Evolutionary conservation across 2,888 invertebrate genomes (phyloP), one percentile per base, ranked within the genome.

Genomic region (Malthinus flaveolus): DNA sequence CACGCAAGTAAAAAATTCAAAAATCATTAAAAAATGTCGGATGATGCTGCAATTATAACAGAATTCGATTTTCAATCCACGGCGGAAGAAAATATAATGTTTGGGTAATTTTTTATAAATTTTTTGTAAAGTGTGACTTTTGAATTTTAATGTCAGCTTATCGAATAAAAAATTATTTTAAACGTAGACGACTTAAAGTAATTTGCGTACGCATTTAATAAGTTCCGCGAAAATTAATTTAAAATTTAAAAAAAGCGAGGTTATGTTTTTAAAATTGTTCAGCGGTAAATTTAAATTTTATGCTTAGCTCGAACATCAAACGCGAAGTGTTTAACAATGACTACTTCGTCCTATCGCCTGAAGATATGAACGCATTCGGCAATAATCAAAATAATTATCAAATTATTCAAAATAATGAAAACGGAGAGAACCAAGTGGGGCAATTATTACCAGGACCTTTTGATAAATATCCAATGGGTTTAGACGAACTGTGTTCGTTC

Each of bases 381-480:
- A 9, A 42, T 2, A 23, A 42, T 6, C 39, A 6, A 7, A 42
- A 23, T 9, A 42, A 23, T n/a, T 42, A 42, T 15, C 15, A 15
- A n/a, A 42, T 42, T 12, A 9, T 15, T 7, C 39, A 13, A 1
- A 45, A 32, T 31, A n/a, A 31, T 5, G 23, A 31, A 66, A 9
- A 67, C 5, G 39, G 15, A 42, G 68, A 66, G 15, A 61, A 62
- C 10, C 62, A 66, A 51, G 47, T 67, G 32, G 62, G 61, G 39
- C 66, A 69, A n/a, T 42, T 68, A 32, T 36, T 71, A 9, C 52
- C 47, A 0, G 51, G 46, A 8, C 44, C 52, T 15, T 42, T 51
- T 31, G 7, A 44, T 9, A 62, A 66, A 34, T 53, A 62, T 33
- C 59, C 62, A 3, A 37, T 63, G 10, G 61, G 58, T 15, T 42